phyloP scores from a whole-genome alignment of 2,113 vertebrate species.

The Indicator indicator region DNA sequence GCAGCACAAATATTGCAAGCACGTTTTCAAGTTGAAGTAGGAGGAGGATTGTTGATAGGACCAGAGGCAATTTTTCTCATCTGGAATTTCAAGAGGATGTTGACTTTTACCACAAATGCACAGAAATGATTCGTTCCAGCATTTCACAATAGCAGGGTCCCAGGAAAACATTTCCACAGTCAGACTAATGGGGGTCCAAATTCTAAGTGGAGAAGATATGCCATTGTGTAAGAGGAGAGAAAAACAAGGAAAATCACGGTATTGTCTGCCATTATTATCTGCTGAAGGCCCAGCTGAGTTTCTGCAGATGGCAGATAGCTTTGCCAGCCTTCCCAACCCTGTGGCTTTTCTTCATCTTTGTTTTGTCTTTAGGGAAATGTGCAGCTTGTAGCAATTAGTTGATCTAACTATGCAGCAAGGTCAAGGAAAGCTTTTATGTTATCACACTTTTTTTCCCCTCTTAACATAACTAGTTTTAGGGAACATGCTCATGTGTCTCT shows the following conservation, averaged over 20 bases:
- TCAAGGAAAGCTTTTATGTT: slow-evolving; percentile 46
- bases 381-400: slow-evolving; percentile 36
- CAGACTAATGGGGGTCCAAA: neutral
- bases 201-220: neutral
- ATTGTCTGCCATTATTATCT: slow-evolving; percentile 46
- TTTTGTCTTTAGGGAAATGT: slow-evolving; percentile 28
- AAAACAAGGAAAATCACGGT: neutral
- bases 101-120: neutral
- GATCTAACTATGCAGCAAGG: slow-evolving; percentile 38
- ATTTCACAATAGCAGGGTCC: slow-evolving; percentile 28
- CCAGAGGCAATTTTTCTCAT: neutral
- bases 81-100: neutral
- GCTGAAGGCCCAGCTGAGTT: slow-evolving; percentile 51
- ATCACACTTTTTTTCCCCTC: neutral
- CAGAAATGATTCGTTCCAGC: neutral
- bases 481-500: neutral
- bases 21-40: neutral
- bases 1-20: neutral
- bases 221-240: neutral
- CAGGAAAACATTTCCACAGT: neutral
- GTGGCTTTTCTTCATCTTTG: slow-evolving; percentile 35
- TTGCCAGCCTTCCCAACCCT: slow-evolving; percentile 37
- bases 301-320: slow-evolving; percentile 63
- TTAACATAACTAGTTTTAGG: neutral
- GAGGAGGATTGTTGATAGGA: neutral